phyloP scores from a whole-genome alignment of 2,113 vertebrate species.

The Nothocercus nigrocapillus region DNA sequence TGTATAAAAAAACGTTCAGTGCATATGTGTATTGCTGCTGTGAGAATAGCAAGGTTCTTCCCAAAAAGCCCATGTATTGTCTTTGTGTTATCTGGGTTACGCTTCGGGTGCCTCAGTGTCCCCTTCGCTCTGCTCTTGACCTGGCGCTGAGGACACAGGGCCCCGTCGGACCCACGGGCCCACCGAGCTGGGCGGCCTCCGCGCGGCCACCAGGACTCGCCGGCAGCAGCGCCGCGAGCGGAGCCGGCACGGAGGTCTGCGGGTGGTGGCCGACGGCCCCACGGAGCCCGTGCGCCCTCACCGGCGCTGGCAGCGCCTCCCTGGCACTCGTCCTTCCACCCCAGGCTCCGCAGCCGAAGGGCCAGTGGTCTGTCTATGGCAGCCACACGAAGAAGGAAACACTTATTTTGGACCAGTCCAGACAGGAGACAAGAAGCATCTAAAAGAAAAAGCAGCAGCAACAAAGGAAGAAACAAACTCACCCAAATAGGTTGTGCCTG shows the following conservation, averaged over 20 bases:
- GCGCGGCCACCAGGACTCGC: neutral
- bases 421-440: neutral
- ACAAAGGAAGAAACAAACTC: constrained; percentile 17
- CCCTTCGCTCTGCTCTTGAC: neutral
- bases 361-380: constrained; percentile 32
- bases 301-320: neutral
- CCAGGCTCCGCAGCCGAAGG: neutral
- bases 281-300: neutral
- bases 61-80: neutral
- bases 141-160: neutral
- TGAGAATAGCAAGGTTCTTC: neutral
- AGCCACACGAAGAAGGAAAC: neutral
- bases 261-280: rapidly evolving
- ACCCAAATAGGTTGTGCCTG: neutral
- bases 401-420: constrained; percentile 46
- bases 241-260: neutral
- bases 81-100: neutral
- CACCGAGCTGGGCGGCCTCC: neutral
- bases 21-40: neutral
- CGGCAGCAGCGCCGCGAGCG: neutral
- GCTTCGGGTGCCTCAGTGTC: neutral
- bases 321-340: neutral
- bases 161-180: neutral
- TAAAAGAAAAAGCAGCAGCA: constrained; percentile 22
- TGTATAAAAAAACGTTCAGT: neutral